Evolutionary conservation across 2,888 invertebrate genomes (phyloP).

Genomic region (Eilema caniola): DNA sequence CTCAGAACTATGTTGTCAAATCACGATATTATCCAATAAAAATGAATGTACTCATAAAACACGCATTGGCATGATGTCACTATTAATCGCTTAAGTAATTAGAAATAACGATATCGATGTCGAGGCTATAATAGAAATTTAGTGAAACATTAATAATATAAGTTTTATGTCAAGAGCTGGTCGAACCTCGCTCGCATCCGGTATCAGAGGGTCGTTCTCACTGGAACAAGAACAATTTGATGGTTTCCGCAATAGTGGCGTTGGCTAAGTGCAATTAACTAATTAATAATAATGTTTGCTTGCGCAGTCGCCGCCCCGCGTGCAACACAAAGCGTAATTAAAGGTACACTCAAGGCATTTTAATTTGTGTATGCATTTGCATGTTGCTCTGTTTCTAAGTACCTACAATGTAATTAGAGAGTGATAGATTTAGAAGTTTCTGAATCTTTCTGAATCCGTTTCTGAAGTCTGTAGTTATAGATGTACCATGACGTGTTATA

Average conservation of each 20-base stretch:
- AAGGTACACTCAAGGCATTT: conserved; percentile 60
- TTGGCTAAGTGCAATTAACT: conserved; percentile 66
- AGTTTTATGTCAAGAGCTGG: conserved; percentile 4
- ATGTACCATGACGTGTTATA: not conserved
- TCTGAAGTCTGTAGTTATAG: too few relatives aligned
- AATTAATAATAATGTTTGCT: conserved; percentile 62
- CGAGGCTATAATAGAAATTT: conserved; percentile 1
- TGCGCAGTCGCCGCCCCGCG: conserved; percentile 58
- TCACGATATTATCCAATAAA: not conserved
- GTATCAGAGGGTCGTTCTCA: conserved; percentile 81
- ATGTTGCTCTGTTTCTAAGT: conserved; percentile 24
- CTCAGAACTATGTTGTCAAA: not conserved
- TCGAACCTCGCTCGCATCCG: conserved; percentile 79
- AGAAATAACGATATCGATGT: conserved; percentile 4
- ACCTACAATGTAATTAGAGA: not conserved
- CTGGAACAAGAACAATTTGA: conserved; percentile 74
- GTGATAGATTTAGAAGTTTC: conserved; percentile 9
- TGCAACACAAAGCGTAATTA: conserved; percentile 62
- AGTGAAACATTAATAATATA: not conserved
- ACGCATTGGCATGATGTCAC: not conserved
- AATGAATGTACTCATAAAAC: not conserved
- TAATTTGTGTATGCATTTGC: conserved; percentile 45
- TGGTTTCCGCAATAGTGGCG: conserved; percentile 72
- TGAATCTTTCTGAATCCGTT: too few relatives aligned
- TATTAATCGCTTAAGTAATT: conserved; percentile 20